phyloP scores from a whole-genome alignment of 2,113 vertebrate species.

The Lontra canadensis region DNA sequence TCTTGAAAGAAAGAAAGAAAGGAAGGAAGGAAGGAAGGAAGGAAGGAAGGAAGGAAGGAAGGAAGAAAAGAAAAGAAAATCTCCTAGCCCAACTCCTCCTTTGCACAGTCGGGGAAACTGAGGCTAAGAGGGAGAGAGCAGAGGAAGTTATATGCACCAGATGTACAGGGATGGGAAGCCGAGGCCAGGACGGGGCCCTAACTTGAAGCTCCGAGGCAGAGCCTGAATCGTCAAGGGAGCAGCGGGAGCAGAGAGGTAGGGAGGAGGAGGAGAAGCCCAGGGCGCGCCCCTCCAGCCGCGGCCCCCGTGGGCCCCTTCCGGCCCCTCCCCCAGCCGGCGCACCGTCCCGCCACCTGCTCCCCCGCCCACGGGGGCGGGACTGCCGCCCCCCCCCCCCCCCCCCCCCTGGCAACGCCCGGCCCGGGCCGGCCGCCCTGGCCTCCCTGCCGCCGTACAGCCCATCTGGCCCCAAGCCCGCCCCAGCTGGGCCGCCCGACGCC shows the following conservation, averaged over 20 bases:
- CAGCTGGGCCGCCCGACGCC: conserved; percentile 61
- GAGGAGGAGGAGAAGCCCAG: not conserved
- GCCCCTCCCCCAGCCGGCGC: conserved; percentile 70
- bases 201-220: not conserved
- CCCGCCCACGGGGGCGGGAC: conserved; percentile 62
- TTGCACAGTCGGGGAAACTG: conserved; percentile 14
- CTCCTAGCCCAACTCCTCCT: not conserved
- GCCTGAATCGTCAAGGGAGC: not conserved
- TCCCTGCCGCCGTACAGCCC: not conserved
- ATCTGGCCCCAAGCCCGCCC: conserved; percentile 70
- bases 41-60: no score
- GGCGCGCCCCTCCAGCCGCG: not conserved
- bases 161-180: not conserved
- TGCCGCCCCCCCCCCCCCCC: not conserved
- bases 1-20: no score
- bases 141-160: not conserved
- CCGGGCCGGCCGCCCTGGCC: not conserved
- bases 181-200: not conserved
- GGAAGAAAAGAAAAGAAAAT: not conserved
- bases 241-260: not conserved
- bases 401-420: conserved; percentile 68
- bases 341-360: conserved; percentile 76
- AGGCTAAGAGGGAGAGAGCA: not conserved
- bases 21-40: no score
- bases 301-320: conserved; percentile 63